Conservation (phyloP, 1,140 invertebrate species). For the Octopus bimaculoides region DNA sequence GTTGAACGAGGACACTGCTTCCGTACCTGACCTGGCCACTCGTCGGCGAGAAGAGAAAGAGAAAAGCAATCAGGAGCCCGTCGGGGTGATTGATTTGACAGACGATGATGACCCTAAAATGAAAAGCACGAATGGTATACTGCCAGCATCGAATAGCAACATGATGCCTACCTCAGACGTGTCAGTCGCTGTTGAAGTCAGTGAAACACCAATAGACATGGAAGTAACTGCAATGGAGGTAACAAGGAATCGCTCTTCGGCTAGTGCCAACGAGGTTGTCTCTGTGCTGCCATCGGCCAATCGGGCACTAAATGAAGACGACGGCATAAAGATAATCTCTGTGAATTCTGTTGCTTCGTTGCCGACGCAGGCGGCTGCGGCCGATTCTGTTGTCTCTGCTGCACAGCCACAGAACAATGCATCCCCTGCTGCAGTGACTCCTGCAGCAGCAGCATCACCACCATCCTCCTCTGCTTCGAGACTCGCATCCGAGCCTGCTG, state of each 20-base stretch:
- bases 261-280: no score
- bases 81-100: conserved; percentile 22
- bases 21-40: conserved; percentile 5
- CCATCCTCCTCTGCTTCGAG: not conserved
- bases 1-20: conserved; percentile 15
- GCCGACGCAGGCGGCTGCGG: no score
- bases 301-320: no score
- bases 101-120: conserved; percentile 1
- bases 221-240: not conserved
- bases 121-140: not conserved
- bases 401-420: no score
- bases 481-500: not conserved
- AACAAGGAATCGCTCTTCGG: not conserved
- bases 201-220: not conserved
- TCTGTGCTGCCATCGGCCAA: no score
- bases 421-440: not conserved
- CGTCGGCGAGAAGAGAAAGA: not conserved
- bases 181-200: not conserved
- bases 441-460: not conserved
- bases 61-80: not conserved
- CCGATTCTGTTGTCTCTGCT: no score
- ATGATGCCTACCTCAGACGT: not conserved
- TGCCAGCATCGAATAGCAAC: conserved; percentile 9
- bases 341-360: no score
- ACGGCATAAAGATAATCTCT: no score